Conservation (phyloP, 2,797 vertebrate species). For the Ficedula albicollis region DNA sequence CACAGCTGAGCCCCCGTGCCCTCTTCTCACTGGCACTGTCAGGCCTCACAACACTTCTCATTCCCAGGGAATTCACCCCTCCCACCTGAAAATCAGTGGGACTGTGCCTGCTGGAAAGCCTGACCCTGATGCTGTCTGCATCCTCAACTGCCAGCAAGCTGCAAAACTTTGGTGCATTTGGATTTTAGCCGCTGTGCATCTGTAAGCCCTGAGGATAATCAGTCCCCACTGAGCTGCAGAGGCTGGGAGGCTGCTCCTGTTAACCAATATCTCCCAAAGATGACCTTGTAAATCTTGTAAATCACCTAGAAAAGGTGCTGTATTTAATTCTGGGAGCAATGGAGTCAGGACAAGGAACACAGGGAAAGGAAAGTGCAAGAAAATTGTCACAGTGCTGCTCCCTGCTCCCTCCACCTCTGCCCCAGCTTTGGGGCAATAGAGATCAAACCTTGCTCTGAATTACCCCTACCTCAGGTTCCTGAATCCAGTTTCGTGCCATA, state of each 20-base stretch:
- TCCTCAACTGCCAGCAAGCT: neutral
- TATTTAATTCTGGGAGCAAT: neutral
- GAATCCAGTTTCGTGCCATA: neutral
- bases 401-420: fast-evolving
- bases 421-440: neutral
- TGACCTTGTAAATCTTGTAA: neutral
- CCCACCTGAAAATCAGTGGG: neutral
- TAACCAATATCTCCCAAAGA: neutral
- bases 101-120: neutral
- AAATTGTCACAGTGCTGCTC: neutral
- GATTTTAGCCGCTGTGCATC: neutral
- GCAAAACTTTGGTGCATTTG: neutral
- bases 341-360: neutral
- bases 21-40: neutral
- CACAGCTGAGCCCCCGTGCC: neutral
- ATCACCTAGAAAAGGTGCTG: neutral
- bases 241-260: neutral
- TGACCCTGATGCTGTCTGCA: neutral
- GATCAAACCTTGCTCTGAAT: neutral
- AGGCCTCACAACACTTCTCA: neutral
- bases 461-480: neutral
- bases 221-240: neutral
- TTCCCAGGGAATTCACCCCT: neutral
- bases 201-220: neutral
- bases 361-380: neutral